Conservation (phyloP, 2,888 invertebrate genomes). For the Erebia aethiops region DNA sequence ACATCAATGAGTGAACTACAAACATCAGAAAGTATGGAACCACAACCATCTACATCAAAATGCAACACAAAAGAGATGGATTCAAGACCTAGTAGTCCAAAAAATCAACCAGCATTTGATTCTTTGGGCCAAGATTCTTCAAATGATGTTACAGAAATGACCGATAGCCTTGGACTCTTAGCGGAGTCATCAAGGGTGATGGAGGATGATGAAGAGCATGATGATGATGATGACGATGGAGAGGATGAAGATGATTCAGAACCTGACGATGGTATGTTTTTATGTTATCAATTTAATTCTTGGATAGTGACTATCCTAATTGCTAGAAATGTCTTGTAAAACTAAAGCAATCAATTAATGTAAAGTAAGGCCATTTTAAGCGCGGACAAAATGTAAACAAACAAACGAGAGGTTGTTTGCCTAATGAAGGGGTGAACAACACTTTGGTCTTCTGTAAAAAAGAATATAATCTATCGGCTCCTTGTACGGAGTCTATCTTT, state of each 20-base stretch:
- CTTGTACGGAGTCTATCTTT: too few relatives aligned
- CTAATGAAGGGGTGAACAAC: too few relatives aligned
- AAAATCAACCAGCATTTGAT: constrained; percentile 23
- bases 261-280: constrained; percentile 52
- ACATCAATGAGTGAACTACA: background rate
- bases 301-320: too few relatives aligned
- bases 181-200: constrained; percentile 66
- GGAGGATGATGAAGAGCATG: constrained; percentile 66
- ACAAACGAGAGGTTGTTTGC: too few relatives aligned
- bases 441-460: too few relatives aligned
- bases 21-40: constrained; percentile 14
- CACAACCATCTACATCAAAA: constrained; percentile 41
- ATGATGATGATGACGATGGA: constrained; percentile 54
- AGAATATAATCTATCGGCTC: too few relatives aligned
- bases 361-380: too few relatives aligned
- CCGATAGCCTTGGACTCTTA: constrained; percentile 69
- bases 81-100: constrained; percentile 3
- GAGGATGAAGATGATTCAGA: constrained; percentile 53
- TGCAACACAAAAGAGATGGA: background rate
- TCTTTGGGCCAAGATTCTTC: constrained; percentile 33
- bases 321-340: too few relatives aligned
- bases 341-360: too few relatives aligned
- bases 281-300: too few relatives aligned
- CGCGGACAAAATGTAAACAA: too few relatives aligned
- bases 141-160: constrained; percentile 50